These are phyloP conservation scores for Pseudochirops corinnae DNA, from an alignment of 2,797 vertebrate genomes.

Conservation along the genomic window DNA sequence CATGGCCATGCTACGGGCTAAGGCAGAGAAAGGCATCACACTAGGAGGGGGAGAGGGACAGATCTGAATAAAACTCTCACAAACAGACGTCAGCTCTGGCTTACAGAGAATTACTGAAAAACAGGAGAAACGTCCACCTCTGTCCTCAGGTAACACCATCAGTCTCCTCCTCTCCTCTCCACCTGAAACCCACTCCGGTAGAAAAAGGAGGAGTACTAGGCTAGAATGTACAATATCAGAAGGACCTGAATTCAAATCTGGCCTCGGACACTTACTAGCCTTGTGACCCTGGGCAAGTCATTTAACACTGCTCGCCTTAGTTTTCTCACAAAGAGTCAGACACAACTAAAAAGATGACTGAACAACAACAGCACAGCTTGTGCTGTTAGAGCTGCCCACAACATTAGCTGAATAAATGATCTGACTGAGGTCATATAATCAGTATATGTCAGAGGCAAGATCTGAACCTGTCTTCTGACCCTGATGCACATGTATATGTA, in stretches of 20 bases:
- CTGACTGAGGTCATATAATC: not conserved
- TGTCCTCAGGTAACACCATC: conserved; percentile 25
- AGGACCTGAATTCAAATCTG: not conserved
- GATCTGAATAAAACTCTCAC: conserved; percentile 43
- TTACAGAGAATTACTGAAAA: conserved; percentile 30
- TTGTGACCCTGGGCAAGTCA: not conserved
- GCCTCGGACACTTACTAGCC: not conserved
- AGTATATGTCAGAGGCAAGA: not conserved
- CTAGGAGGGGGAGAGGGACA: conserved; percentile 42
- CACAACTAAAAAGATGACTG: not conserved
- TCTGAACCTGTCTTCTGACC: not conserved
- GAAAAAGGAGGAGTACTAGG: too few species aligned
- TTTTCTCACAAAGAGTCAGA: not conserved
- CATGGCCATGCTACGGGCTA: conserved; percentile 57
- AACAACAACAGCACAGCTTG: not conserved
- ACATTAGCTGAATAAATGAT: not conserved
- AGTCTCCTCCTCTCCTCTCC: not conserved
- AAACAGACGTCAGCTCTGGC: conserved; percentile 18
- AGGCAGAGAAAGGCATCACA: conserved; percentile 44
- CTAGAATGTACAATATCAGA: too few species aligned
- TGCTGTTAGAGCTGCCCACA: not conserved
- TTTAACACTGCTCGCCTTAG: not conserved
- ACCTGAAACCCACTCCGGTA: not conserved
- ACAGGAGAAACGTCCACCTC: conserved; percentile 18
- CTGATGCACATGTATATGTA: not conserved